Evolutionary conservation across 2,113 vertebrate genomes (phyloP).

Genomic region (Geococcyx californianus): DNA sequence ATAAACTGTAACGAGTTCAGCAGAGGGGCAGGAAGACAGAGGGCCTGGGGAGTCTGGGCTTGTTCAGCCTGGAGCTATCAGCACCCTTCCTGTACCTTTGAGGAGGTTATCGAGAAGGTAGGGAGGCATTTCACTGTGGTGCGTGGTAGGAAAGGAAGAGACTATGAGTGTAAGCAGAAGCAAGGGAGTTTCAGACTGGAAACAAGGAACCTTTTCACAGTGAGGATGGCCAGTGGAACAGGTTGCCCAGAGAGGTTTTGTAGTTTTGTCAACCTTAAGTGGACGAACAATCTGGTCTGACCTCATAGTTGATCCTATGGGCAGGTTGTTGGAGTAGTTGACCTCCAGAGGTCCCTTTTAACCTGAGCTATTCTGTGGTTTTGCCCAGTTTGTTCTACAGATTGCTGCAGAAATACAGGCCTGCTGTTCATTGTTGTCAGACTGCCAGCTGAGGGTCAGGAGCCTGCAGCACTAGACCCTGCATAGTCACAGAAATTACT

Average conservation of each 20-base stretch:
- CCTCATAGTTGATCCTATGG: not conserved
- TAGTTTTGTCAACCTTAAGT: not conserved
- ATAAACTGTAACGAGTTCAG: not conserved
- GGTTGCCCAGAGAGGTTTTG: not conserved
- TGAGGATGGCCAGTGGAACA: not conserved
- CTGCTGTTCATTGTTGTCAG: not conserved
- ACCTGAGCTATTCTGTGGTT: not conserved
- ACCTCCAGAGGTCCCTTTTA: not conserved
- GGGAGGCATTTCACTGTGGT: not conserved
- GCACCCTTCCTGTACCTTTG: not conserved
- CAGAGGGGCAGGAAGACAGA: not conserved
- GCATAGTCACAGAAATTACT: not conserved
- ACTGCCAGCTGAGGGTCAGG: not conserved
- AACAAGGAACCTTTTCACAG: not conserved
- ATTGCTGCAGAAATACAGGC: not conserved
- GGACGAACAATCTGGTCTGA: not conserved
- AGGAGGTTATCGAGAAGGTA: not conserved
- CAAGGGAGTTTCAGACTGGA: not conserved
- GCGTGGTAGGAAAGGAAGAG: not conserved
- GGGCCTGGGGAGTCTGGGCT: not conserved
- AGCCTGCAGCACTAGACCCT: not conserved
- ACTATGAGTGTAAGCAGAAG: not conserved
- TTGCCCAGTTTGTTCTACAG: not conserved
- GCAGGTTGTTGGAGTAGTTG: not conserved
- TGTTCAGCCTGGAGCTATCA: not conserved